Evolutionary conservation across 1,140 invertebrate species (phyloP).

Genomic region (Matsumurasca onukii): DNA sequence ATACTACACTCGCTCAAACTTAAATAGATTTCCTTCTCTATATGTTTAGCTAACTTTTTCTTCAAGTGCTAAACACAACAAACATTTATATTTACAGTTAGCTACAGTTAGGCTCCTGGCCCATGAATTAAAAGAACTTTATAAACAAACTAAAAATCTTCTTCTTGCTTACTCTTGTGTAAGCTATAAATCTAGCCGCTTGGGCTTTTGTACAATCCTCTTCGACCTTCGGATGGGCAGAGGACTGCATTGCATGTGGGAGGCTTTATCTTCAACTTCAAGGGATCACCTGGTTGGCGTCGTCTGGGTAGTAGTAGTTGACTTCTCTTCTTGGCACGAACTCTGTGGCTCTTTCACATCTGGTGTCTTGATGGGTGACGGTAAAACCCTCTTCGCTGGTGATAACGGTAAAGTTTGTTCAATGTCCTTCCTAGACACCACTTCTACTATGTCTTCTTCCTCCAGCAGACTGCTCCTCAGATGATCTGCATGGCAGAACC

Average conservation of each 20-base stretch:
- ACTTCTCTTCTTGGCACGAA: background rate
- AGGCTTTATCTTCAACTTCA: no score
- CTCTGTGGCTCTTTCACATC: background rate
- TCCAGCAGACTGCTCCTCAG: background rate
- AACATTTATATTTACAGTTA: no score
- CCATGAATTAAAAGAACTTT: no score
- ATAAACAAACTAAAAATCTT: background rate
- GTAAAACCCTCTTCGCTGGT: background rate
- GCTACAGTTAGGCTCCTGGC: no score
- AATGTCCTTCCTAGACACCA: background rate
- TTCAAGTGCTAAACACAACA: no score
- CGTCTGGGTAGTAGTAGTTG: background rate
- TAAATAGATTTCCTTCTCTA: no score
- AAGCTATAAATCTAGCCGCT: background rate
- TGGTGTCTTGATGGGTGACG: background rate
- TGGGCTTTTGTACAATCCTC: background rate
- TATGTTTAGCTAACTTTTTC: no score
- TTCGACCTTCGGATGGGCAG: background rate
- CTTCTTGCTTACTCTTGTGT: background rate
- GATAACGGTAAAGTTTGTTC: background rate
- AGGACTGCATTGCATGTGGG: background rate
- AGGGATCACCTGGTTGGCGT: background rate
- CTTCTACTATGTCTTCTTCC: background rate
- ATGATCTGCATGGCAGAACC: constrained; percentile 6
- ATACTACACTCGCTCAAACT: no score